A percentile compares a stretch with the other conserved stretches of the same genome.
Conservation (phyloP, 2,797 vertebrate genomes). For the Chanos chanos region DNA sequence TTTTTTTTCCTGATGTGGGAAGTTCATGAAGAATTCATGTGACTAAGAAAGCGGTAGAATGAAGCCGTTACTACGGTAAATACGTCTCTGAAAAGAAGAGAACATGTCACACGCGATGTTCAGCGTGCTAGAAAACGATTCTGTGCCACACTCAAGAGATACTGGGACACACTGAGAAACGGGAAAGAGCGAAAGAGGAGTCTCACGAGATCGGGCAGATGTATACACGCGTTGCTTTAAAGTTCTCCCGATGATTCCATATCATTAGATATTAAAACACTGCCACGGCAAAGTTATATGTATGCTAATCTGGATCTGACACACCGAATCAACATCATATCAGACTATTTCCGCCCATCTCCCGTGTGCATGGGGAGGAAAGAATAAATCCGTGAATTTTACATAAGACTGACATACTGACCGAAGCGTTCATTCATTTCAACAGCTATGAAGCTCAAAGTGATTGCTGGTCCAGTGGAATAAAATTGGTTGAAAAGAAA, state of each 20-base stretch:
- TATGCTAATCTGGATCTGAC: not conserved
- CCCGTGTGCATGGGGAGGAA: too few species aligned
- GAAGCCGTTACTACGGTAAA: conserved; percentile 46
- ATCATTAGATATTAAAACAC: conserved; percentile 16
- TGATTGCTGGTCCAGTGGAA: too few species aligned
- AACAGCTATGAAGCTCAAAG: too few species aligned
- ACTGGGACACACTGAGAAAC: not conserved
- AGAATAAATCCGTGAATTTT: too few species aligned
- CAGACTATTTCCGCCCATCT: too few species aligned
- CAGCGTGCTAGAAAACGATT: conserved; percentile 43
- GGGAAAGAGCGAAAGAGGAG: not conserved
- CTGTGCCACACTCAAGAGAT: conserved; percentile 9
- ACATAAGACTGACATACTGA: too few species aligned
- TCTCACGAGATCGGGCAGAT: not conserved
- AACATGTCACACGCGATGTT: conserved; percentile 33
- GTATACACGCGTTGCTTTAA: too few species aligned
- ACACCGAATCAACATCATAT: not conserved
- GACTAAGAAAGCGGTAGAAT: conserved; percentile 38
- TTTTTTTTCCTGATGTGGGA: conserved; percentile 25
- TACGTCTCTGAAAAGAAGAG: conserved; percentile 29
- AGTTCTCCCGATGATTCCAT: too few species aligned
- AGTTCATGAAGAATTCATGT: conserved; percentile 49
- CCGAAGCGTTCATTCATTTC: too few species aligned
- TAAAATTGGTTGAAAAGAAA: too few species aligned
- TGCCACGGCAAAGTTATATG: conserved; percentile 2